These are phyloP conservation scores for Tachina lurida DNA, from an alignment of 2,888 invertebrate species.

Conservation along the genomic window DNA sequence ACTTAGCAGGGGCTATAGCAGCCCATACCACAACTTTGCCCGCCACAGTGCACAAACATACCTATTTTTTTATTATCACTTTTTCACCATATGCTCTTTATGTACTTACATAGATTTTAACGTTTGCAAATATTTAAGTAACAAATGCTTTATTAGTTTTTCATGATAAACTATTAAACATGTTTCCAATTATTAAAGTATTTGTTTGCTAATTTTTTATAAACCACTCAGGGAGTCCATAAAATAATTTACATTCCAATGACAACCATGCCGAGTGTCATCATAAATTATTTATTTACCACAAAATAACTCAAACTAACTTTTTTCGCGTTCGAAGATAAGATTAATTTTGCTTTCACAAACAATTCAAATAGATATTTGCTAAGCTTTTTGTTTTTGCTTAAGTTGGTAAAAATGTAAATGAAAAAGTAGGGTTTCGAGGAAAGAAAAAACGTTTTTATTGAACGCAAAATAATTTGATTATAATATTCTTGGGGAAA, in stretches of 20 bases:
- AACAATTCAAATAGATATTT: background rate
- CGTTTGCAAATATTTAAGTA: conserved; percentile 61
- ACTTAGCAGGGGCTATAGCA: no score
- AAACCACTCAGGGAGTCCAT: conserved; percentile 59
- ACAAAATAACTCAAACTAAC: background rate
- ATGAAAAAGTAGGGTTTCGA: background rate
- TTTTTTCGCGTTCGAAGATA: conserved; percentile 10
- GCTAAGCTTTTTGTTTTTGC: background rate
- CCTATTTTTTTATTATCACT: background rate
- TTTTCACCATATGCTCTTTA: conserved; percentile 38
- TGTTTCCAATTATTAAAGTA: conserved; percentile 1
- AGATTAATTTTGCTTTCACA: conserved; percentile 12
- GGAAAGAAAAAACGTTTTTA: no score
- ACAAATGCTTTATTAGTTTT: conserved; percentile 30
- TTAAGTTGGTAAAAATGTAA: background rate
- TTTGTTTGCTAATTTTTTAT: conserved; percentile 38
- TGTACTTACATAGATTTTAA: conserved; percentile 15
- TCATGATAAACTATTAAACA: conserved; percentile 26
- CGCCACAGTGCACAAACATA: no score
- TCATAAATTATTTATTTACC: conserved; percentile 49
- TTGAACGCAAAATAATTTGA: background rate
- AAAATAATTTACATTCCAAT: conserved; percentile 56
- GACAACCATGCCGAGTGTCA: conserved; percentile 43
- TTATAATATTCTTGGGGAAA: no score
- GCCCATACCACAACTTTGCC: no score